Base-by-base conservation (phyloP, 1,140 invertebrate genomes). In the Cyrtorhinus lividipennis region DNA sequence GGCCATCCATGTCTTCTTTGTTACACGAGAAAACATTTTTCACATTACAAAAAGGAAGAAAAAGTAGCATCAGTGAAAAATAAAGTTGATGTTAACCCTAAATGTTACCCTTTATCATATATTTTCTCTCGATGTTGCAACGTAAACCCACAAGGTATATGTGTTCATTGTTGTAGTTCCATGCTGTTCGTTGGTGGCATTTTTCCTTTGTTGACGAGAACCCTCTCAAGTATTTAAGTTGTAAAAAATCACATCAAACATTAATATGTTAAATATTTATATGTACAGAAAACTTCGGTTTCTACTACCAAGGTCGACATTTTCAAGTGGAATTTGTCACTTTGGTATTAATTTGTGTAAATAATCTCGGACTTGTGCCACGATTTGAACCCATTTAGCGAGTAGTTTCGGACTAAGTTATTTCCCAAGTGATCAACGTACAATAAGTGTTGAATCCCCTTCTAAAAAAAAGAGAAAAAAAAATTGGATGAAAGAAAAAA, bases 81-180 rank as follows among this genome's bases (percentile, higher is more conserved):
- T n/a, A n/a, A n/a, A 10, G 48, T 53, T 53, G 20, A 53, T 53
- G 48, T 53, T 53, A 53, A 53, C 48, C 48, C 48, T 10, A 22
- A 53, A 53, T 53, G 48, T 53, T 53, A 53, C 48, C 48, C 48
- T 53, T 53, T 53, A 53, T 53, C 10, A 53, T 15, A 53, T 53
- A 53, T 53, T 15, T 53, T 53, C 10, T 22, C 20, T 53, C 20
- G 48, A 20, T 53, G 48, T 53, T 15, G 18, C 10, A 53, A 8
- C 5, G 8, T 10, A 38, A 5, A 5, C 30, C 30, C 30, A 38
- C 30, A 38, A 38, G 30, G 30, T 38, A 38, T 15, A 53, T 53
- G 48, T 53, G 48, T 53, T 53, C 48, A 53, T 44, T 53, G 48
- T 53, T 53, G 48, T 53, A 53, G 48, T 53, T 53, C 12, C 10